Base-by-base conservation (phyloP, 2,113 vertebrate genomes). In the Corythoichthys intestinalis region DNA sequence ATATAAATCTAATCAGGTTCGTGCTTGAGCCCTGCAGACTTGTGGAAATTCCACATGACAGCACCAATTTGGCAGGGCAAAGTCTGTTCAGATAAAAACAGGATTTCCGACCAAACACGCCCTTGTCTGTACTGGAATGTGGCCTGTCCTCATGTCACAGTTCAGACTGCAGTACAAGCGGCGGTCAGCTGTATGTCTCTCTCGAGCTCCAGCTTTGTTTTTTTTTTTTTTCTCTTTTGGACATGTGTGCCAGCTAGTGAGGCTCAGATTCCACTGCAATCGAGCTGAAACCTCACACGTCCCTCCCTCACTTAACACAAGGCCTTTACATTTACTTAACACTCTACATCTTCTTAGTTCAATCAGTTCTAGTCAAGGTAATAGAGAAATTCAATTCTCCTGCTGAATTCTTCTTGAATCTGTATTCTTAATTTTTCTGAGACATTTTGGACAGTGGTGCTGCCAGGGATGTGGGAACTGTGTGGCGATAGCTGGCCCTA, bases 61-160 rank as follows among this genome's bases (percentile, higher is more conserved):
- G 38, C 0, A 44, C 10, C 12, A 72, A 59, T 12, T 57, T 53
- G 58, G 38, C 15, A 49, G 68, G 10, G 4, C 63, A 77, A 82
- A 74, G 75, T 78, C 75, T 72, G 9, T 35, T 64, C 41, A 59
- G 60, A 75, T 75, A 74, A 78, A 28, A 28, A 17, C 63, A 34
- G 15, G 1, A 7, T 56, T 72, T 82, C 41, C 46, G 71, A 56
- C 56, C 38, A 82, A 73, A 60, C 60, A 8, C 58, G 50, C 62
- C 62, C 64, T 73, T 60, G 77, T 70, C 59, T 39, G n/a, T 2
- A 6, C 58, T 47, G 67, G 73, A 82, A 87, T 82, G 78, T 70
- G 71, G 50, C 74, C 47, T 10, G 48, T 74, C 67, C 70, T 72
- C 15, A 66, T 39, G n/a, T 49, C 65, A 66, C 17, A 71, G 50